Evolutionary conservation across 1,140 invertebrate species (phyloP).

Genomic region (Sycophaga agraensis): DNA sequence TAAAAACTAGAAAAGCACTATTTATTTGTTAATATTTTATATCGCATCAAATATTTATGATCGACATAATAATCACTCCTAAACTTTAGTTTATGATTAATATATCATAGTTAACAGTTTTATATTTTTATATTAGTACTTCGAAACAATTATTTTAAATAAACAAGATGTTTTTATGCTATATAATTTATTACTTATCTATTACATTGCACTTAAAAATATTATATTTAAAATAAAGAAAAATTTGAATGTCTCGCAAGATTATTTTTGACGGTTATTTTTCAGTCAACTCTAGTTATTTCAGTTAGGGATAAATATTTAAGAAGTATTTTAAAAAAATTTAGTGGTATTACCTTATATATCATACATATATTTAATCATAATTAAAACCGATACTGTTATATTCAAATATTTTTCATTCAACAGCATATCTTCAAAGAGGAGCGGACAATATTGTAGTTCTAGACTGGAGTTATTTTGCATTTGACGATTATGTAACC

Average conservation of each 20-base stretch:
- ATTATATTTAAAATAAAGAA: neutral
- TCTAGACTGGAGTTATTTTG: conserved; percentile 65
- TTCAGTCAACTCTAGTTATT: too few relatives aligned
- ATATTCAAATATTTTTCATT: neutral
- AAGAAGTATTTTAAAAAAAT: neutral
- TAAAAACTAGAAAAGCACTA: too few relatives aligned
- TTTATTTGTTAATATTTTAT: too few relatives aligned
- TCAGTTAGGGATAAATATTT: neutral
- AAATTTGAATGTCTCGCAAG: neutral
- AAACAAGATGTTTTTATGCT: too few relatives aligned
- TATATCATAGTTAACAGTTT: too few relatives aligned
- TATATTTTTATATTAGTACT: too few relatives aligned
- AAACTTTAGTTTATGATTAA: too few relatives aligned
- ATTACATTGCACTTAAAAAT: too few relatives aligned
- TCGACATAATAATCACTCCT: too few relatives aligned
- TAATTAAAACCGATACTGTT: neutral
- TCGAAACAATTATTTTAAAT: too few relatives aligned
- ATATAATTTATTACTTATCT: too few relatives aligned
- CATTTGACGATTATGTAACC: conserved; percentile 60
- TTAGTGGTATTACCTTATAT: neutral
- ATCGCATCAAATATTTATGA: too few relatives aligned
- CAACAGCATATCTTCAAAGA: conserved; percentile 45
- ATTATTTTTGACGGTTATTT: neutral
- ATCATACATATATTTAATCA: neutral
- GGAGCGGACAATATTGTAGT: conserved; percentile 50